Evolutionary conservation across 2,888 invertebrate species (phyloP), one percentile per base, ranked within the genome.

Genomic region (Taenaris catops): DNA sequence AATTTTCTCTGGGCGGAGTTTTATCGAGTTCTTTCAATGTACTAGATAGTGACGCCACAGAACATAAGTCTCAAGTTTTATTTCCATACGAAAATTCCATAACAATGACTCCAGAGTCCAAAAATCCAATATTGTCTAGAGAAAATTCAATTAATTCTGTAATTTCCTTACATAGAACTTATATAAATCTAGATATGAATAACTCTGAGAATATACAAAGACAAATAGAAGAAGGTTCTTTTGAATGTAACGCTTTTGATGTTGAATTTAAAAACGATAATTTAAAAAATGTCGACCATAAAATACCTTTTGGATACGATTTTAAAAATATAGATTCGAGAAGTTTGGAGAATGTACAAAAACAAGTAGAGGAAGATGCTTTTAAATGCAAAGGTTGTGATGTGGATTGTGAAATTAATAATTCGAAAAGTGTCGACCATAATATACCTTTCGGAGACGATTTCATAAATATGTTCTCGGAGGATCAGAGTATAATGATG

Each of bases 171-270:
- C 61, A 53, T 24, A 73, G 71, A 40, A 64, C 62, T 0, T 83
- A 78, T 25, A 76, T 68, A 49, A 67, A 83, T 41, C 47, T 83
- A 16, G 83, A 83, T 23, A 36, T 40, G 2, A 65, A 67, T 29
- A 79, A 78, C 46, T 65, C 61, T 39, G 63, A 63, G 41, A 59
- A 55, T 42, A 17, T 44, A 1, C n/a, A n/a, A n/a, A n/a, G n/a
- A n/a, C n/a, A n/a, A n/a, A n/a, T n/a, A n/a, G n/a, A n/a, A n/a
- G n/a, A n/a, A n/a, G n/a, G n/a, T n/a, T n/a, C n/a, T n/a, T n/a
- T n/a, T n/a, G n/a, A n/a, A n/a, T n/a, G n/a, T n/a, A n/a, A n/a
- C n/a, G n/a, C n/a, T n/a, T n/a, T n/a, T n/a, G n/a, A n/a, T n/a
- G n/a, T n/a, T n/a, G n/a, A n/a, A n/a, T n/a, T n/a, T n/a, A n/a